Conservation (phyloP, 2,888 invertebrate species). For the Melieria omissa region DNA sequence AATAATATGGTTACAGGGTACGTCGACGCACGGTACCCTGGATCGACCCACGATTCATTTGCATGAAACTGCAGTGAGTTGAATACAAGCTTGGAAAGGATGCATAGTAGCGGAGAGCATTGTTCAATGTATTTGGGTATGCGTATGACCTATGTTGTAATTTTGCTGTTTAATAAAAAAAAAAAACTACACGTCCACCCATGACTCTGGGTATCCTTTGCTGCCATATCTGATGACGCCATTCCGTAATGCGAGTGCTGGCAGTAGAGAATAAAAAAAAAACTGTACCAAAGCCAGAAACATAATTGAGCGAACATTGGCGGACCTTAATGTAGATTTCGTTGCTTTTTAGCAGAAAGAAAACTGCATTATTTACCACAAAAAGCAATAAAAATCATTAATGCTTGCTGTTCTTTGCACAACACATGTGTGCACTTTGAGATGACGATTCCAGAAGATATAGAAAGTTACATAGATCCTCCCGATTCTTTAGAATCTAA, state of each 20-base stretch:
- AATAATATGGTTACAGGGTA: conserved; percentile 10
- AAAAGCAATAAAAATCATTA: conserved; percentile 21
- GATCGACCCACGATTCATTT: conserved; percentile 22
- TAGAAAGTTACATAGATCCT: too few relatives aligned
- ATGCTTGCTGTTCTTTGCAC: conserved; percentile 31
- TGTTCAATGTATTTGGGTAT: background rate
- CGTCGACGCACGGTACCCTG: conserved; percentile 23
- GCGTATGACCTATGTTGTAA: background rate
- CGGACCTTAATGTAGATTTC: conserved; percentile 10
- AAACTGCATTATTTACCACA: conserved; percentile 12
- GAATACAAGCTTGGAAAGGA: background rate
- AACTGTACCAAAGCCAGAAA: background rate
- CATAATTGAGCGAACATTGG: background rate
- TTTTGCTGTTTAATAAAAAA: background rate
- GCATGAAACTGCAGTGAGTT: conserved; percentile 2
- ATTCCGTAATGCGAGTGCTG: background rate
- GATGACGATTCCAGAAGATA: too few relatives aligned
- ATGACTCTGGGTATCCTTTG: background rate
- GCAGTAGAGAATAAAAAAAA: background rate
- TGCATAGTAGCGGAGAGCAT: conserved; percentile 1
- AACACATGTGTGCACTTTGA: conserved; percentile 6
- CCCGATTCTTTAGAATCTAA: too few relatives aligned
- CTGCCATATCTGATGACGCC: conserved; percentile 23
- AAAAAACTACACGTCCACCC: too few relatives aligned
- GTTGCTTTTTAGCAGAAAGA: conserved; percentile 1